Evolutionary conservation across 2,888 invertebrate genomes (phyloP), one percentile per base, ranked within the genome.

Genomic region (Scaptomyza flava): DNA sequence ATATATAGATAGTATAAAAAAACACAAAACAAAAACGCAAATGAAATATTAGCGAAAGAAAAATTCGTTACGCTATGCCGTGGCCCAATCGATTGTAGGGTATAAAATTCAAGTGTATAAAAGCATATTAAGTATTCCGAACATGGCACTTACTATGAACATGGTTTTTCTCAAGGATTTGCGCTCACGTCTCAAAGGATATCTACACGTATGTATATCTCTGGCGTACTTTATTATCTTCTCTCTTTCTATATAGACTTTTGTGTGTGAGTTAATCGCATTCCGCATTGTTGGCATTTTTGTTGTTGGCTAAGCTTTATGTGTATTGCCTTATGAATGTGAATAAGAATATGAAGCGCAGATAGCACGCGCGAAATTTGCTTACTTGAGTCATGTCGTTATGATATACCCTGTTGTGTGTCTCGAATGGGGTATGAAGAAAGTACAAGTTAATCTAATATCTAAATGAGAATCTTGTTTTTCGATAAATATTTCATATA

Each of bases 91-190:
- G 38, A 34, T 42, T 58, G 8, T 64, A 53, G 65, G 46, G 36
- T 33, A 59, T 48, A 50, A 46, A 2, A 17, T 4, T 33, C 1
- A 33, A 78, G 20, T 48, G 33, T 33, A 17, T 2, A 6, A 48
- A 51, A 52, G 7, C n/a, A 47, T 30, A 54, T 47, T 63, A 53
- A 72, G 20, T 23, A 46, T 50, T 14, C 4, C 31, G 33, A 68
- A 30, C 46, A 91, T 91, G 92, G 90, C 90, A 57, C 80, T 92
- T 66, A 89, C 91, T 70, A 91, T 92, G 88, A 92, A 92, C 69
- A 91, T 92, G 91, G 91, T 92, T 60, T 91, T 92, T 66, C 83
- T 92, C 62, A 92, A 92, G 91, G 92, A 92, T 79, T 79, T 92
- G 61, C 92, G 91, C 34, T 89, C 91, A 57, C 90, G 91, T 81